Base-by-base conservation (phyloP, 2,113 vertebrate species). In the Pollachius pollachius region DNA sequence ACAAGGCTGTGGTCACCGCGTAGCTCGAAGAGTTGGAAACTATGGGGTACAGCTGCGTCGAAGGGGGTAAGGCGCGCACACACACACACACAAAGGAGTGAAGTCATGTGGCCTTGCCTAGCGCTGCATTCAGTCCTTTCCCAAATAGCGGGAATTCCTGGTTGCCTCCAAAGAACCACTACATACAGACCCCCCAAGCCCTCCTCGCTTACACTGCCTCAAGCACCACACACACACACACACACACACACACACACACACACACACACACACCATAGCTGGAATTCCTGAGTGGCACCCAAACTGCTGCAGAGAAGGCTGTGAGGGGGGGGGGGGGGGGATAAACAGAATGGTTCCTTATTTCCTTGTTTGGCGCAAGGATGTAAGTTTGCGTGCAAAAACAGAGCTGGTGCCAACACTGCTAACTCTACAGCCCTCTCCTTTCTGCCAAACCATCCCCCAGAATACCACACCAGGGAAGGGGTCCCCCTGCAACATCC, bases 241-340 rank as follows among this genome's bases (percentile, higher is more conserved):
- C 65, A 66, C 59, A 65, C 52, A 52, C 34, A 52, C 34, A 52
- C 34, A 65, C 34, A 48, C 64, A 65, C 18, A 65, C 62, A 72
- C 15, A 59, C 48, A 75, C 54, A 58, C 67, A 68, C 65, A 64
- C 18, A 75, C 0, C 73, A 92, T 90, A 80, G 77, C 84, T 88
- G 69, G 74, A 76, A 92, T 92, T 91, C 91, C 85, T 86, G 69
- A 62, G 15, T 76, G 70, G 87, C 84, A 89, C 73, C 71, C 79
- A 11, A 67, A 76, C 76, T 74, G 79, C 80, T 71, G 82, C 83
- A 87, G 82, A 88, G 90, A 86, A 89, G 30, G 30, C 4, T 85
- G 81, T 72, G 23, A 21, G 11, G 70, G 61, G 64, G n/a, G 18
- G 27, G 58, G 48, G 66, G 11, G 63, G 30, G 66, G 59, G 11